These are phyloP conservation scores for Zoanthus gigantus DNA, from an alignment of 92 coral and sea anemone genomes.

Conservation along the genomic window DNA sequence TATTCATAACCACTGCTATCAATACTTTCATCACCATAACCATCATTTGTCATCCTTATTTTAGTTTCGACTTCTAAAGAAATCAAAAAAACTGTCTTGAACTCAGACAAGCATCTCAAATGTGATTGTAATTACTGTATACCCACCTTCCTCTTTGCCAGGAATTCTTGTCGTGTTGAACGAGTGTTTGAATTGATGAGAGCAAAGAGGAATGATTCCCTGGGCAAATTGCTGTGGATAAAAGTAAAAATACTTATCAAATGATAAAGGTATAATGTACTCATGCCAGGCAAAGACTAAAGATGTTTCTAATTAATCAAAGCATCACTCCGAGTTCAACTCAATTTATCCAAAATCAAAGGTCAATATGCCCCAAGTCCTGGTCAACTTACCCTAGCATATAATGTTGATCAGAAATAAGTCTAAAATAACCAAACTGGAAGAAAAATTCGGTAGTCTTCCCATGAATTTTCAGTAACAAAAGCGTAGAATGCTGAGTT, in stretches of 20 bases:
- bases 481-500: no score
- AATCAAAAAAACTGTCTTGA: background rate
- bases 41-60: background rate
- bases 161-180: constrained; percentile 97
- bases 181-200: constrained; percentile 85
- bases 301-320: no score
- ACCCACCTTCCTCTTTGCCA: constrained; percentile 92
- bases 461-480: no score
- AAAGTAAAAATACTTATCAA: background rate
- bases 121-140: background rate
- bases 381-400: no score
- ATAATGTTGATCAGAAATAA: no score
- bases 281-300: background rate
- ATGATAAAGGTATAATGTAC: background rate
- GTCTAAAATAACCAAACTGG: no score
- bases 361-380: background rate
- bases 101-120: background rate
- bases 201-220: constrained; percentile 93
- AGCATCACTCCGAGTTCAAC: background rate
- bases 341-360: background rate
- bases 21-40: background rate
- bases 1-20: background rate
- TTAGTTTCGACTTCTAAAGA: no score
- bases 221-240: constrained; percentile 85
- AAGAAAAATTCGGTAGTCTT: no score